Percentiles rank a stretch among this genome's conserved stretches.
Evolutionary conservation across 2,797 vertebrate genomes (phyloP).

Genomic region (Tragelaphus oryx): DNA sequence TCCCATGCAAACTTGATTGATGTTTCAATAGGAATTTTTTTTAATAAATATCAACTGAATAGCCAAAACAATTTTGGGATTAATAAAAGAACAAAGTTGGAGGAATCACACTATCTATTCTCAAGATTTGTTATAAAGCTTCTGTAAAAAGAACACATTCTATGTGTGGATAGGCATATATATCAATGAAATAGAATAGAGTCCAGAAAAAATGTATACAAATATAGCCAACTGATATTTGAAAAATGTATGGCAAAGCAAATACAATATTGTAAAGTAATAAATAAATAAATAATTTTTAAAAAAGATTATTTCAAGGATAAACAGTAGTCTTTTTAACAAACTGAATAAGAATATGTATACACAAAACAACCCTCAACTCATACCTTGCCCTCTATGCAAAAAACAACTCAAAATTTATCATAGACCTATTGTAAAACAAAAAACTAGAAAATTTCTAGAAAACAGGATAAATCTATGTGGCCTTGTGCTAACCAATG

Average conservation of each 20-base stretch:
- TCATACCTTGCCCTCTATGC: neutral
- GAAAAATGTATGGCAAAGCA: neutral
- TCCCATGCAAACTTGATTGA: neutral
- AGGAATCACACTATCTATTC: neutral
- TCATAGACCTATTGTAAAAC: neutral
- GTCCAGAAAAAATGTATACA: neutral
- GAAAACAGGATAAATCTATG: neutral
- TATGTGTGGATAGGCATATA: neutral
- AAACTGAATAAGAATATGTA: neutral
- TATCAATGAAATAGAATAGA: neutral
- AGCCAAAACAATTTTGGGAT: neutral
- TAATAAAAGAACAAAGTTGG: neutral
- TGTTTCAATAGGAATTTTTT: neutral
- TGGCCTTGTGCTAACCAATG: neutral
- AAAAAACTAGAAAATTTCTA: neutral
- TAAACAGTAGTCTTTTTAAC: neutral
- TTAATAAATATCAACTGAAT: neutral
- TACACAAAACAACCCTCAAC: neutral
- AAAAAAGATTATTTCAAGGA: neutral
- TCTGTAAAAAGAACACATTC: neutral
- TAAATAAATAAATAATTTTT: too few relatives aligned
- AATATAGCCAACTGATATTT: neutral
- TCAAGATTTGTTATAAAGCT: neutral
- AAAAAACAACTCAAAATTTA: neutral
- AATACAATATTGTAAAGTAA: too few relatives aligned